These are phyloP conservation scores for Euleptes europaea DNA, from an alignment of 2,113 vertebrate species.

Conservation along the genomic window DNA sequence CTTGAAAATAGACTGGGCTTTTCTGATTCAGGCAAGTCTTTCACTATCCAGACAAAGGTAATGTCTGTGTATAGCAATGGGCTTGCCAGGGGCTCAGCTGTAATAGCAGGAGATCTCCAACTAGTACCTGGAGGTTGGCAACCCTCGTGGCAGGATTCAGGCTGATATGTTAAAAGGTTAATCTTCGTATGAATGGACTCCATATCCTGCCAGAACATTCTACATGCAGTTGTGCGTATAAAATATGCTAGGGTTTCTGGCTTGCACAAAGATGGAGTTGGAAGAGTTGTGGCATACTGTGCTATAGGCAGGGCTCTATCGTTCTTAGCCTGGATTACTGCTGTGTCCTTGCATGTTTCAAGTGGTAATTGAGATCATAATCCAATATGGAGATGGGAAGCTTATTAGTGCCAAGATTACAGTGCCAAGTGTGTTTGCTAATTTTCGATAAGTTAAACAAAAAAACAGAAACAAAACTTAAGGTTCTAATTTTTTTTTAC, in stretches of 20 bases:
- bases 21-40: neutral
- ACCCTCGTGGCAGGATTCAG: too few species aligned
- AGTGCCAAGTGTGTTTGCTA: neutral
- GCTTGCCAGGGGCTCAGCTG: too few species aligned
- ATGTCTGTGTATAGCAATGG: neutral
- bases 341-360: neutral
- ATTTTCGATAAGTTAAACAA: neutral
- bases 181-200: neutral
- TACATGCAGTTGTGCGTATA: too few species aligned
- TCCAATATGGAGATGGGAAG: neutral
- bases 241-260: neutral
- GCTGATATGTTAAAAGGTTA: too few species aligned
- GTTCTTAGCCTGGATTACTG: neutral
- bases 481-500: neutral
- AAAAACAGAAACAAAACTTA: too few species aligned
- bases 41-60: neutral
- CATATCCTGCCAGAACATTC: neutral
- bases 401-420: neutral
- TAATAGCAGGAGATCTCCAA: too few species aligned
- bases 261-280: neutral
- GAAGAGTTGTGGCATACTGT: neutral
- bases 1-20: neutral
- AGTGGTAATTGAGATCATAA: neutral
- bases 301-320: neutral
- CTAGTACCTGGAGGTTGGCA: too few species aligned